These are phyloP conservation scores for Pandemis corylana DNA, from an alignment of 2,888 invertebrate species.

Conservation along the genomic window DNA sequence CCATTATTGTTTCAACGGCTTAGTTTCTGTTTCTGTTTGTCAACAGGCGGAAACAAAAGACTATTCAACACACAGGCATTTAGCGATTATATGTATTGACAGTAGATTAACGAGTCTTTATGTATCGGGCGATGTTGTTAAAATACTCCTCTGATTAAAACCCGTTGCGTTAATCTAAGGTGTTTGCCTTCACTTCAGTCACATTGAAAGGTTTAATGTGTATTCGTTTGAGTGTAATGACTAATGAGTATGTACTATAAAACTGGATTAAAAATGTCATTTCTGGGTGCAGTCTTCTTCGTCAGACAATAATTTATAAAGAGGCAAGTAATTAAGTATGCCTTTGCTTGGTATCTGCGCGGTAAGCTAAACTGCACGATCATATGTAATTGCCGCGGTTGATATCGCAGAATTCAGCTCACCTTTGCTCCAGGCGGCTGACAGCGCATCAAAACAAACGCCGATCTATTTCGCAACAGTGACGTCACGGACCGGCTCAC, in stretches of 20 bases:
- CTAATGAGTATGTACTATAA: no score
- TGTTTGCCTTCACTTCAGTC: not conserved
- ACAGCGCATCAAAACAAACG: not conserved
- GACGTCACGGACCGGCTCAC: not conserved
- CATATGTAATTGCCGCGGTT: not conserved
- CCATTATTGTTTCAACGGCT: slow-evolving; percentile 1
- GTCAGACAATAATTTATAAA: not conserved
- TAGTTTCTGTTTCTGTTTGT: slow-evolving; percentile 9
- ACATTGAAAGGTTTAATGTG: no score
- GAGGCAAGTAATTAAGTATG: not conserved
- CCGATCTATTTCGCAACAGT: slow-evolving; percentile 6
- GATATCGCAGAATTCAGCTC: not conserved
- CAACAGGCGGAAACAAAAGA: slow-evolving; percentile 8
- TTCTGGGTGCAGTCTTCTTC: no score
- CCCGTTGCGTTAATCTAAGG: not conserved
- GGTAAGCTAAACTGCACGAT: not conserved
- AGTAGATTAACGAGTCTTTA: slow-evolving; percentile 2
- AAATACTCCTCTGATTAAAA: not conserved
- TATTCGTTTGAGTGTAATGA: no score
- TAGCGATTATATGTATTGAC: not conserved
- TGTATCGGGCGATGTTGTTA: not conserved
- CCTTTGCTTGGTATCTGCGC: no score
- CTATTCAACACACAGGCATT: not conserved
- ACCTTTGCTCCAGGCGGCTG: not conserved
- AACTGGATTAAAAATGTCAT: no score